Evolutionary conservation across 2,797 vertebrate species (phyloP).

Genomic region (Tenualosa ilisha): DNA sequence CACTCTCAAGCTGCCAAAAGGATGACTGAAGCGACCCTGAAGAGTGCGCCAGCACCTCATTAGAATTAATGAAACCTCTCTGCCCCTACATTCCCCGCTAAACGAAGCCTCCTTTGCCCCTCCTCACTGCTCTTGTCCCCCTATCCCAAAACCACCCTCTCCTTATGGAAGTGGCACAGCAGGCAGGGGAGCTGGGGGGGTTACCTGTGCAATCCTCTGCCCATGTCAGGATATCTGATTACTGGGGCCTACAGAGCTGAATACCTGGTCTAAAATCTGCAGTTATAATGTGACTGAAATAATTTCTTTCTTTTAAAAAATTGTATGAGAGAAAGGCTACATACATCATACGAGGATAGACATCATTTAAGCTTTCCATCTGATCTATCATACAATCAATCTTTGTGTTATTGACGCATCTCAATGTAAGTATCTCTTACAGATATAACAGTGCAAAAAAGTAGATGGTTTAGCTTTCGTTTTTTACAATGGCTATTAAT

Average conservation of each 20-base stretch:
- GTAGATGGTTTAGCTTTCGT: background rate
- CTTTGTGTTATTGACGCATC: too few relatives aligned
- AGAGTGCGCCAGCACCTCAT: slow-evolving; percentile 48
- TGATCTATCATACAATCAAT: too few relatives aligned
- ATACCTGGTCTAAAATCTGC: too few relatives aligned
- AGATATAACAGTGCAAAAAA: background rate
- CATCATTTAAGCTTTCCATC: too few relatives aligned
- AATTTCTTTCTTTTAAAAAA: too few relatives aligned
- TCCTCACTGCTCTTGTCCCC: background rate
- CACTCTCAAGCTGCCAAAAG: slow-evolving; percentile 37
- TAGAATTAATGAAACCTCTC: slow-evolving; percentile 47
- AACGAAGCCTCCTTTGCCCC: slow-evolving; percentile 24
- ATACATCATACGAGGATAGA: too few relatives aligned
- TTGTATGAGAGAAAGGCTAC: too few relatives aligned
- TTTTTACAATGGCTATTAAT: background rate
- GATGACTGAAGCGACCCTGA: slow-evolving; percentile 46
- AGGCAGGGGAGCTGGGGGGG: background rate
- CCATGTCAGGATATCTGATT: background rate
- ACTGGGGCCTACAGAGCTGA: too few relatives aligned
- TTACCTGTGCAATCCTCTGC: background rate
- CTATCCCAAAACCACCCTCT: background rate
- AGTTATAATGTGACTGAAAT: too few relatives aligned
- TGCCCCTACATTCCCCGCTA: slow-evolving; percentile 21
- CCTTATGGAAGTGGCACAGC: background rate
- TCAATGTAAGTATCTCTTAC: background rate